These are phyloP conservation scores for Chymomyza procnemis DNA, from an alignment of 2,888 invertebrate species.

Conservation along the genomic window DNA sequence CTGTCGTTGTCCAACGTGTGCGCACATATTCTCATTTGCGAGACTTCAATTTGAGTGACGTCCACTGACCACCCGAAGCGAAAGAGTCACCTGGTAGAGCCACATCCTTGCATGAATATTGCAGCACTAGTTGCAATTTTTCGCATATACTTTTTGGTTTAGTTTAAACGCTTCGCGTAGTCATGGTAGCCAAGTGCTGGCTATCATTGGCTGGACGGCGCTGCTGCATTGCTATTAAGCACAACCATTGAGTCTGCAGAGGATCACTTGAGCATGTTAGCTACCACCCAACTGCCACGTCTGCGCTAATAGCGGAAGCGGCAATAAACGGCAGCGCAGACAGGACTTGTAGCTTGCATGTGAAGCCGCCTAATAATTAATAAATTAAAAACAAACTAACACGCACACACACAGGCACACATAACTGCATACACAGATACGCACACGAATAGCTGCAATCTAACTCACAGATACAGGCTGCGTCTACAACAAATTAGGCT, in stretches of 20 bases:
- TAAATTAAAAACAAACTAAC: constrained; percentile 61
- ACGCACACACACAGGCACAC: constrained; percentile 9
- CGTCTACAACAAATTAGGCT: background rate
- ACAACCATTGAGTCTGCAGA: background rate
- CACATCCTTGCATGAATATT: background rate
- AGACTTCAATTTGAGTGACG: constrained; percentile 70
- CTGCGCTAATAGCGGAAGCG: constrained; percentile 69
- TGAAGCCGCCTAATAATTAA: constrained; percentile 64
- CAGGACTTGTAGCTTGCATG: constrained; percentile 1
- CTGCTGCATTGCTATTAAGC: background rate
- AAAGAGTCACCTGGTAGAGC: constrained; percentile 8
- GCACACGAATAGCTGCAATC: no score
- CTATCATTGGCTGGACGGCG: constrained; percentile 38
- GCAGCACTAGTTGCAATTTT: constrained; percentile 15
- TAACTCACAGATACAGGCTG: background rate
- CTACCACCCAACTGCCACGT: constrained; percentile 18
- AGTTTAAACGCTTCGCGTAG: constrained; percentile 32
- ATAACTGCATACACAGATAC: constrained; percentile 2
- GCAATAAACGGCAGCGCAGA: background rate
- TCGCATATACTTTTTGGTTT: constrained; percentile 22
- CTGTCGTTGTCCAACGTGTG: background rate
- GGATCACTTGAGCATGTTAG: constrained; percentile 24
- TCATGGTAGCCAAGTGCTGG: constrained; percentile 59
- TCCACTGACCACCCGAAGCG: constrained; percentile 65
- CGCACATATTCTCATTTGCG: constrained; percentile 62